Base-by-base conservation (phyloP, 2,113 vertebrate species). In the Petromus typicus region DNA sequence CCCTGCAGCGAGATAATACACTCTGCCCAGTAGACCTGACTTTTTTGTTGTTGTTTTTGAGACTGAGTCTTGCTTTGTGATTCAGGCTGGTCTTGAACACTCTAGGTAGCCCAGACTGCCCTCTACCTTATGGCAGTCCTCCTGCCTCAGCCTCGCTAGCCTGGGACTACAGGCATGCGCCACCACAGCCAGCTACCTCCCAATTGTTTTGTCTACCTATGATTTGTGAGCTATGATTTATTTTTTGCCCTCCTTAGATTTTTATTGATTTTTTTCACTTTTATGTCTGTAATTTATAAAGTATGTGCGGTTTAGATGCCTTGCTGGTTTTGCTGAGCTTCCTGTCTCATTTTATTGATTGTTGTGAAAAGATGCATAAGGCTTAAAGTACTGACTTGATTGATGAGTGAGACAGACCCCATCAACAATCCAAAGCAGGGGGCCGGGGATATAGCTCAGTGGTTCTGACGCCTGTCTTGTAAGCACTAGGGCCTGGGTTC, bases 341-440 rank as follows among this genome's bases (percentile, higher is more conserved):
- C n/a, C 66, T 57, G 89, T 96, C 89, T 71, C 32, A 48, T 81
- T 71, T 61, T 91, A 91, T 94, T 80, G 89, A 96, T 95, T 86
- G 73, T 10, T 57, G 45, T 73, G 89, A 54, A 95, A 94, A 88
- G n/a, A 71, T 57, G 10, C 25, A 10, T 12, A 61, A 56, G 7
- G 27, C 79, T 86, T 67, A 71, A 71, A 78, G 45, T 45, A 11
- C 48, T 51, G 3, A 86, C 40, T 16, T 66, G 23, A 92, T 4
- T 80, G 61, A 75, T 64, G 32, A 82, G 73, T 1, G 40, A 10
- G 84, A 73, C 9, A 34, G 43, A 51, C 54, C 18, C 2, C 18
- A 5, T 17, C 18, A n/a, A 90, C 63, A 93, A 61, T 64, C 86
- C 73, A n/a, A n/a, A n/a, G n/a, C n/a, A n/a, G n/a, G n/a, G n/a